Evolutionary conservation across 2,888 invertebrate genomes (phyloP), one percentile per base, ranked within the genome.

Genomic region (Laspeyria flexula): DNA sequence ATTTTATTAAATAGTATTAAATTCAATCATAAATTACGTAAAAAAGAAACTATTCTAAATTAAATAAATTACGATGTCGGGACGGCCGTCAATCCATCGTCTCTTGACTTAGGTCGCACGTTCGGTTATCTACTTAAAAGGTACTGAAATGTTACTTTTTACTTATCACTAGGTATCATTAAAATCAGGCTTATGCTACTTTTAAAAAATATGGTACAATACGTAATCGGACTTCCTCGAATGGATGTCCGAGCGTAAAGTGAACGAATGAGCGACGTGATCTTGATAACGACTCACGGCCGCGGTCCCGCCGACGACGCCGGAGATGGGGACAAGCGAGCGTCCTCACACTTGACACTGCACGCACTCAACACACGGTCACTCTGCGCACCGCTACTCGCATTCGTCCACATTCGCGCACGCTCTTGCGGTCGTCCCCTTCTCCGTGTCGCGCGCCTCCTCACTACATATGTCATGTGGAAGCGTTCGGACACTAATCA

Each of bases 41-140:
- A 84, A 88, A 85, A 86, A 79, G 77, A 81, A 84, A 81, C 82
- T 89, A 87, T 57, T 44, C 89, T 91, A 90, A 80, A 79, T 85
- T 85, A 81, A 92, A 92, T 91, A 91, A 92, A 90, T 91, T 91
- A 92, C 90, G 90, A 90, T 90, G 85, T 88, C 86, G 92, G 92
- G 90, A 91, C 90, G 90, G 90, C 90, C 90, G 91, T 90, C 86
- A 85, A 87, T 88, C 83, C 87, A 91, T 88, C 89, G 90, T 86
- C 85, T 84, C 86, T 85, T 91, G 92, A 92, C 91, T 91, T 88
- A 90, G 90, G 91, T 90, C 91, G 90, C 91, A 88, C 87, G 88
- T 90, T 91, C 88, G 86, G 88, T 86, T 90, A 86, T 87, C 89
- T 91, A 91, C 89, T 90, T 90, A 88, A 84, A 86, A 90, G 88